Evolutionary conservation across 2,797 vertebrate genomes (phyloP).

Genomic region (Anniella stebbinsi): DNA sequence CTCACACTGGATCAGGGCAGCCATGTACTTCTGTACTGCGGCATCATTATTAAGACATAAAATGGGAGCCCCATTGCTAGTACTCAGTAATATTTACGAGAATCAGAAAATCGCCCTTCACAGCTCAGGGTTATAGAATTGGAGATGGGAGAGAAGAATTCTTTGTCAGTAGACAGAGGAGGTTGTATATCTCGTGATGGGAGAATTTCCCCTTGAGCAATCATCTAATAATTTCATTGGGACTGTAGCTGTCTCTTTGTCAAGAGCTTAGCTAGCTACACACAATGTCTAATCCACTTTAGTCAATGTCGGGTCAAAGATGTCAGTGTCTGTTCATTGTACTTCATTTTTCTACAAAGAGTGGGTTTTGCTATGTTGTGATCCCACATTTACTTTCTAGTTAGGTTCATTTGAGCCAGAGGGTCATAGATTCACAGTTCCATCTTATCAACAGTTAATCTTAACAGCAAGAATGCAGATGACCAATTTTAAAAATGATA

Average conservation of each 20-base stretch:
- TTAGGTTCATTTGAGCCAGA: not conserved
- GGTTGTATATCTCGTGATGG: constrained; percentile 59
- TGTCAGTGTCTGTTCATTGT: constrained; percentile 41
- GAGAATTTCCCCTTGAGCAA: constrained; percentile 73
- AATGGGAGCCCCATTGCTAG: constrained; percentile 39
- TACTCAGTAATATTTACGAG: constrained; percentile 51
- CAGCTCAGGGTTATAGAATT: constrained; percentile 52
- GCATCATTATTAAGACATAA: not conserved
- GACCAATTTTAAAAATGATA: not conserved
- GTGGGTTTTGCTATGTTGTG: constrained; percentile 3
- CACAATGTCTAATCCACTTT: constrained; percentile 53
- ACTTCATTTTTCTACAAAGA: not conserved
- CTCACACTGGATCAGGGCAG: too few species aligned
- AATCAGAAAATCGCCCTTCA: constrained; percentile 72
- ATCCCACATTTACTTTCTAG: constrained; percentile 4
- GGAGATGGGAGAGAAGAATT: constrained; percentile 63
- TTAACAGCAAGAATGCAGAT: not conserved
- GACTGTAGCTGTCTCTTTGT: constrained; percentile 64
- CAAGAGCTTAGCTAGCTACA: constrained; percentile 51
- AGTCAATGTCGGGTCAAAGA: constrained; percentile 44
- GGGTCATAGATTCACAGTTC: not conserved
- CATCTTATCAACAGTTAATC: not conserved
- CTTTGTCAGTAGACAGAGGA: constrained; percentile 63
- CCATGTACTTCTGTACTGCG: too few species aligned
- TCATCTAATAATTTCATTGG: constrained; percentile 63